A percentile compares a stretch with the other conserved stretches of the same genome.
Evolutionary conservation across 1,140 invertebrate genomes (phyloP).

Genomic region (Scylla paramamosain): DNA sequence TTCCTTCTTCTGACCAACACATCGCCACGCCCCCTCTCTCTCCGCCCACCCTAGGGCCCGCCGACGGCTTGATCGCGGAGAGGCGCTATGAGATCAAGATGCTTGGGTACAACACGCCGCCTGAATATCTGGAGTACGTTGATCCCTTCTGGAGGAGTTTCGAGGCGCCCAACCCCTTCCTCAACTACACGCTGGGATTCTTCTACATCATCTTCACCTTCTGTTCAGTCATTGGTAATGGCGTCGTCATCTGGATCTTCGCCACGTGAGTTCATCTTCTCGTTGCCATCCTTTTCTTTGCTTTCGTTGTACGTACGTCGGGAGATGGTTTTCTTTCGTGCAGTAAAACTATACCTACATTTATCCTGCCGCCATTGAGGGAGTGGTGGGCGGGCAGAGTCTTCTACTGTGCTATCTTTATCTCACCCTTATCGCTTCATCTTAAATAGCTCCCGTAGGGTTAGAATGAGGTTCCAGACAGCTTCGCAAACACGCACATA

Average conservation of each 20-base stretch:
- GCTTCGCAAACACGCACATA: too few relatives aligned
- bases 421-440: too few relatives aligned
- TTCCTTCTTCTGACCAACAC: neutral
- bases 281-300: neutral
- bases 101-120: constrained; percentile 88
- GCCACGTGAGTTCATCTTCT: constrained; percentile 35
- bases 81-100: constrained; percentile 80
- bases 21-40: neutral
- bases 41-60: neutral
- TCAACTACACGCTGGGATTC: constrained; percentile 90
- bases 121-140: constrained; percentile 88
- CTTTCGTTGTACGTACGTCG: neutral
- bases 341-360: neutral
- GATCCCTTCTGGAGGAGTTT: constrained; percentile 91
- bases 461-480: too few relatives aligned
- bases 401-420: too few relatives aligned
- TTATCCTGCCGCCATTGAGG: too few relatives aligned
- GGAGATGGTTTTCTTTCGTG: neutral
- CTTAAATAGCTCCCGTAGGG: too few relatives aligned
- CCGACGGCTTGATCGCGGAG: neutral
- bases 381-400: too few relatives aligned
- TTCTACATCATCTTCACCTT: constrained; percentile 91
- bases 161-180: constrained; percentile 88
- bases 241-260: constrained; percentile 94
- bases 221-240: constrained; percentile 89